These are phyloP conservation scores for Polyploca ridens DNA, from an alignment of 2,888 invertebrate species.

Conservation along the genomic window DNA sequence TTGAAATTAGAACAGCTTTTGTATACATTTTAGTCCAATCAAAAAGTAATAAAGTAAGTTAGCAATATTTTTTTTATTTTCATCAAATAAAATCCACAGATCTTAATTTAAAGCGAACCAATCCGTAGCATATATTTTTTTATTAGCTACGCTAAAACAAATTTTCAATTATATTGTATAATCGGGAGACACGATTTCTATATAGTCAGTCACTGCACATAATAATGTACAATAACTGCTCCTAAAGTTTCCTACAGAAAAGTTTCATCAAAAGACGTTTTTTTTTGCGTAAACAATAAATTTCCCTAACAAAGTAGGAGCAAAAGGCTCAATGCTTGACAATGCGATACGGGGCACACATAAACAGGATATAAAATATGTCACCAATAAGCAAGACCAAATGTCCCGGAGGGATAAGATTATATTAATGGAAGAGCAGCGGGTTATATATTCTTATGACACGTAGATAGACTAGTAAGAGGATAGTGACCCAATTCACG, in stretches of 20 bases:
- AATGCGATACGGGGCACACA: constrained; percentile 52
- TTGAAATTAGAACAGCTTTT: too few relatives aligned
- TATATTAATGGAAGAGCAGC: constrained; percentile 26
- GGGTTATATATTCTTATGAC: constrained; percentile 19
- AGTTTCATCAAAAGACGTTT: constrained; percentile 16
- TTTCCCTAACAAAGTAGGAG: constrained; percentile 42
- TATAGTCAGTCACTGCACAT: too few relatives aligned
- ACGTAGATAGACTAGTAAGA: too few relatives aligned
- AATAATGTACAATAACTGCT: constrained; percentile 18
- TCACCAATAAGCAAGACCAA: constrained; percentile 61
- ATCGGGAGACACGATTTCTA: neutral
- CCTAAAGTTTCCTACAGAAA: constrained; percentile 18
- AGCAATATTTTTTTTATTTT: too few relatives aligned
- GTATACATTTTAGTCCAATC: too few relatives aligned
- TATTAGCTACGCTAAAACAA: too few relatives aligned
- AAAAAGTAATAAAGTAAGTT: too few relatives aligned
- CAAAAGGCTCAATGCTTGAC: constrained; percentile 50
- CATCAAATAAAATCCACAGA: too few relatives aligned
- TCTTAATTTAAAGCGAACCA: too few relatives aligned
- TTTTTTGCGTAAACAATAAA: constrained; percentile 39
- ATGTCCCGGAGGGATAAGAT: constrained; percentile 38
- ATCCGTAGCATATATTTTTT: too few relatives aligned
- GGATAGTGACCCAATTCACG: too few relatives aligned
- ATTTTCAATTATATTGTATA: too few relatives aligned
- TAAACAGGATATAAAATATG: constrained; percentile 71